Base-by-base conservation (phyloP, 2,113 vertebrate species). In the Loxodonta africana region DNA sequence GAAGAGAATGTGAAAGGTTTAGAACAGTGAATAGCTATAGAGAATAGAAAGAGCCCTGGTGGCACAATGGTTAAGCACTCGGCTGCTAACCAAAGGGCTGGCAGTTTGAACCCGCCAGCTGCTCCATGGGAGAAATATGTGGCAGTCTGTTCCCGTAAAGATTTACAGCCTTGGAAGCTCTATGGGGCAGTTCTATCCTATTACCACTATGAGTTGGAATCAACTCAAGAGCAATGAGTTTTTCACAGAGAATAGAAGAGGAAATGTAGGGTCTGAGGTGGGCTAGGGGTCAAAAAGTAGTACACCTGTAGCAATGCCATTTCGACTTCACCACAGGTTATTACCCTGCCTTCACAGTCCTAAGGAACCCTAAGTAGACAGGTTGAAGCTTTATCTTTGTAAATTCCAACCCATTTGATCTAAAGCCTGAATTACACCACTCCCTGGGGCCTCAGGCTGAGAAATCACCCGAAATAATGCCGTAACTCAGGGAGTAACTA, bases 381-480 rank as follows among this genome's bases (percentile, higher is more conserved):
- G 41, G 17, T 10, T 86, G 77, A 95, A 62, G 10, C 28, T 30
- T 83, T 51, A 21, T 33, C 17, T 14, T 88, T 90, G 82, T 41
- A 48, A 94, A 86, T 30, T 46, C 48, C 44, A 83, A 88, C 28
- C 41, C 82, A 85, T 33, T 67, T 30, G 28, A 89, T 2, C 26
- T 86, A 90, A 86, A 87, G 28, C 37, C 44, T 71, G 91, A 91
- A 86, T 15, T 3, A 81, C 30, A 37, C 82, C 15, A 89, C 26
- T 88, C 85, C 63, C 76, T 91, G 37, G 48, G 12, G 7, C 7
- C n/a, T 60, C n/a, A 15, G 73, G 33, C 87, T 26, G 85, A 76
- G 74, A 83, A 90, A 84, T 51, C 20, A 94, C 14, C 76, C 83
- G 8, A 93, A 95, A 44, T 33, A 91, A 80, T 10, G 83, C 44